phyloP scores from a whole-genome alignment of 2,888 invertebrate species.

The Tholera decimalis region DNA sequence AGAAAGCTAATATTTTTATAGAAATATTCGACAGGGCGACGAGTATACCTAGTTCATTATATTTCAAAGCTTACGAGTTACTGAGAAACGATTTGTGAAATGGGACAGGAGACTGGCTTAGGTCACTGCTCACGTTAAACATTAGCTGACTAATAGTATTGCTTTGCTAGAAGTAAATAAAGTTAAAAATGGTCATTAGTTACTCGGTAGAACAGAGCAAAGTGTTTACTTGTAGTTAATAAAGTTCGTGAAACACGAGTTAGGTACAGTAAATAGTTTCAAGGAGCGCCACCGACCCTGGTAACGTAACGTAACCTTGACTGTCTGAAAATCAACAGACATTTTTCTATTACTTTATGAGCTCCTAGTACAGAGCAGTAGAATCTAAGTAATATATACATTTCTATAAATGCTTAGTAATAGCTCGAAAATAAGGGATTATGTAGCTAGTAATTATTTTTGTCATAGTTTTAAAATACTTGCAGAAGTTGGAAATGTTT shows the following conservation, averaged over 20 bases:
- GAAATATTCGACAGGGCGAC: no score
- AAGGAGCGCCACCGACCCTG: neutral
- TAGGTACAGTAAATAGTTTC: conserved; percentile 1
- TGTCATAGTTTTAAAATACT: neutral
- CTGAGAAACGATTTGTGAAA: neutral
- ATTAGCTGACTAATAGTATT: neutral
- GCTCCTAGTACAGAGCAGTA: neutral
- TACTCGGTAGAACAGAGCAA: neutral
- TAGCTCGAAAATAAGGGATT: neutral
- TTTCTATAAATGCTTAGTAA: conserved; percentile 1
- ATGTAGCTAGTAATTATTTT: neutral
- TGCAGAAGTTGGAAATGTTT: neutral
- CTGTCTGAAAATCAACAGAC: conserved; percentile 1
- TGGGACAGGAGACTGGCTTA: no score
- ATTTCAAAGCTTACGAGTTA: neutral
- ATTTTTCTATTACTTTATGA: neutral
- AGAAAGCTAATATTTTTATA: no score
- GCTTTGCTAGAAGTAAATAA: neutral
- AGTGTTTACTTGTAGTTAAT: neutral
- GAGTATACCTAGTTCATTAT: no score
- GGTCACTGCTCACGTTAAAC: neutral
- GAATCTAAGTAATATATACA: neutral
- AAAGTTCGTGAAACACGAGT: conserved; percentile 2
- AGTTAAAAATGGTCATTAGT: neutral
- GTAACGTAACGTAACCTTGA: conserved; percentile 31